phyloP scores from a whole-genome alignment of 2,888 invertebrate species.

The Tetragonula carbonaria region DNA sequence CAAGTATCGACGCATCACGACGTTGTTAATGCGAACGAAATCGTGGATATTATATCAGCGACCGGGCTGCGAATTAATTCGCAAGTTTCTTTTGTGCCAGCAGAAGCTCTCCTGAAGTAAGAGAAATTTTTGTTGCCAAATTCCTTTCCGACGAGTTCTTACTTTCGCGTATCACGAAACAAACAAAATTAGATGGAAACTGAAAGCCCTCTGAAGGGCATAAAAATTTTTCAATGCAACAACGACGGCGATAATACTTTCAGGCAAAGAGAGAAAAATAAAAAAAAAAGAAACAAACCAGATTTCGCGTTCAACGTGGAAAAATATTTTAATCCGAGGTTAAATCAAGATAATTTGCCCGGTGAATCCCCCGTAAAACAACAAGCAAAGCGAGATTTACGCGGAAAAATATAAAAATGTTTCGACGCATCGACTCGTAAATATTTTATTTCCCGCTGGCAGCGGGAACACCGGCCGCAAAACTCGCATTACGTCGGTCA shows the following conservation, averaged over 20 bases:
- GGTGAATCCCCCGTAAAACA: neutral
- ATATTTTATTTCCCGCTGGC: constrained; percentile 36
- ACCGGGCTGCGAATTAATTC: neutral
- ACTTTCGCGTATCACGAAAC: neutral
- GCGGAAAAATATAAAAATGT: constrained; percentile 1
- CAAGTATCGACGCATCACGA: too few species aligned
- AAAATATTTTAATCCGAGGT: constrained; percentile 8
- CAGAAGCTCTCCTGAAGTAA: neutral
- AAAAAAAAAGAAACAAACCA: neutral
- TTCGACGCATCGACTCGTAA: constrained; percentile 20
- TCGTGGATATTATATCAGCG: too few species aligned
- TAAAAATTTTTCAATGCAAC: neutral
- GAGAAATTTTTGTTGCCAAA: neutral
- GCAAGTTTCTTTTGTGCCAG: too few species aligned
- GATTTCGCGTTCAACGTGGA: neutral
- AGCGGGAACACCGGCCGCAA: too few species aligned
- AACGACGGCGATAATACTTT: neutral
- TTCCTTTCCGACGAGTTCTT: too few species aligned
- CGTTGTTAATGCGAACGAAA: too few species aligned
- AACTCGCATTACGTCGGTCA: neutral
- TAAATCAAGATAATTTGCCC: neutral
- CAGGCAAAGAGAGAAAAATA: neutral
- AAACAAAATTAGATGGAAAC: neutral
- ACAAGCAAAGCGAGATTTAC: neutral
- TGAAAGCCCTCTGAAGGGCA: neutral